A percentile compares a stretch with the other conserved stretches of the same genome.
phyloP scores from a whole-genome alignment of 2,113 vertebrate species.

The Natator depressus region DNA sequence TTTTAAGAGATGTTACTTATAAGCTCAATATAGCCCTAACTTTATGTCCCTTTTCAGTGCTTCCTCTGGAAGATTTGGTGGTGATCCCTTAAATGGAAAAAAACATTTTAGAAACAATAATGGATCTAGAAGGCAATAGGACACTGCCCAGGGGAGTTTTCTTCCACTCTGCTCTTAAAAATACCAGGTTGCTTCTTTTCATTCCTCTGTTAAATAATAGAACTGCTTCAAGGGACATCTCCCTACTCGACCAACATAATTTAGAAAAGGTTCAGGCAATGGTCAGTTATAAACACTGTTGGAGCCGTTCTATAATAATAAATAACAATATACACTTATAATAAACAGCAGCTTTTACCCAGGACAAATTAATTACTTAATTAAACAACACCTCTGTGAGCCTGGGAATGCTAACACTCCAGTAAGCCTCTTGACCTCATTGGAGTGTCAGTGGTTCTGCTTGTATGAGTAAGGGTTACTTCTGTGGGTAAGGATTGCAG shows the following conservation, averaged over 20 bases:
- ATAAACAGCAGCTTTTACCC: slow-evolving; percentile 48
- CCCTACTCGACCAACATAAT: slow-evolving; percentile 17
- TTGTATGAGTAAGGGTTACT: background rate
- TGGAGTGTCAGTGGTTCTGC: background rate
- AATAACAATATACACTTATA: slow-evolving; percentile 43
- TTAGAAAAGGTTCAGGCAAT: slow-evolving; percentile 14
- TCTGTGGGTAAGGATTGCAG: background rate
- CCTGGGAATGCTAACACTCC: slow-evolving; percentile 24
- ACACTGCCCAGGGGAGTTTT: slow-evolving; percentile 57
- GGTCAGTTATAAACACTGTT: slow-evolving; percentile 6
- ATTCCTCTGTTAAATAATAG: slow-evolving; percentile 44
- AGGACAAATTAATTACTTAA: slow-evolving; percentile 25
- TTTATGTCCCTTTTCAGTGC: slow-evolving; percentile 45
- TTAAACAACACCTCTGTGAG: slow-evolving; percentile 10
- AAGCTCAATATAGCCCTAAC: slow-evolving; percentile 43
- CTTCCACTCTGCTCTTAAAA: slow-evolving; percentile 46
- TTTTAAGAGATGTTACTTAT: slow-evolving; percentile 65
- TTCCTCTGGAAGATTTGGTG: slow-evolving; percentile 51
- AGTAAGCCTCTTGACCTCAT: background rate
- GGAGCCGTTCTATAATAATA: slow-evolving; percentile 29
- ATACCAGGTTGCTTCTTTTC: background rate
- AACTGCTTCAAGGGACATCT: slow-evolving; percentile 34
- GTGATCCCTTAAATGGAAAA: slow-evolving; percentile 67
- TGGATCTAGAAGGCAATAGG: slow-evolving; percentile 60
- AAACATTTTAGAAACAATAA: slow-evolving; percentile 59